These are phyloP conservation scores for Gymnopithys bicolor DNA, from an alignment of 2,797 vertebrate genomes.

Conservation along the genomic window DNA sequence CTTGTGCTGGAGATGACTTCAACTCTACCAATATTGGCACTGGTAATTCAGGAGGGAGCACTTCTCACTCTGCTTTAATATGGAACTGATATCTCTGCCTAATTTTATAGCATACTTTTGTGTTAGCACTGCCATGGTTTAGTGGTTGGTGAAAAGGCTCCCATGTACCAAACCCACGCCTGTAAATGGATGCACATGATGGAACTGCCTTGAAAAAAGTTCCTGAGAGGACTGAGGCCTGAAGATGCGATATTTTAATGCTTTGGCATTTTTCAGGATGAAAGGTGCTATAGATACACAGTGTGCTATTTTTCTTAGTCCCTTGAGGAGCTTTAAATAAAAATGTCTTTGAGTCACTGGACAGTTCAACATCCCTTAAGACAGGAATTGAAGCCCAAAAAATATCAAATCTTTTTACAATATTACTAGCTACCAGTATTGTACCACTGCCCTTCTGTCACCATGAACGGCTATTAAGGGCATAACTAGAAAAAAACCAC, in stretches of 20 bases:
- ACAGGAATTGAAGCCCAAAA: background rate
- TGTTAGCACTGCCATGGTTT: background rate
- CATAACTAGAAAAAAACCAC: background rate
- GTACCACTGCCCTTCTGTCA: background rate
- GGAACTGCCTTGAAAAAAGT: background rate
- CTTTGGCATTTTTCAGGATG: background rate
- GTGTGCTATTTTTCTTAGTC: background rate
- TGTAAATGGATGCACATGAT: background rate
- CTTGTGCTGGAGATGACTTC: background rate
- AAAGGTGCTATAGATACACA: background rate
- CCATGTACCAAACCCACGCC: accelerated
- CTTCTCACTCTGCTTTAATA: slow-evolving; percentile 2
- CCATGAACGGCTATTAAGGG: accelerated
- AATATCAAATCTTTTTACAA: background rate
- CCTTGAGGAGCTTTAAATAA: background rate
- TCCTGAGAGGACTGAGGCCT: background rate
- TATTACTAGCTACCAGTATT: background rate
- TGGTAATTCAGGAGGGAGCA: slow-evolving; percentile 48
- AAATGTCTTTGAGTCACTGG: background rate
- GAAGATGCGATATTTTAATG: background rate
- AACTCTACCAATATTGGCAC: background rate
- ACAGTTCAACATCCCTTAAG: background rate
- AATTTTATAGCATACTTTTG: slow-evolving; percentile 20
- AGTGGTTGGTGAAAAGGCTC: background rate
- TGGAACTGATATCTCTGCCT: slow-evolving; percentile 11